Base-by-base conservation (phyloP, 2,888 invertebrate genomes). In the Morpho deidamia region DNA sequence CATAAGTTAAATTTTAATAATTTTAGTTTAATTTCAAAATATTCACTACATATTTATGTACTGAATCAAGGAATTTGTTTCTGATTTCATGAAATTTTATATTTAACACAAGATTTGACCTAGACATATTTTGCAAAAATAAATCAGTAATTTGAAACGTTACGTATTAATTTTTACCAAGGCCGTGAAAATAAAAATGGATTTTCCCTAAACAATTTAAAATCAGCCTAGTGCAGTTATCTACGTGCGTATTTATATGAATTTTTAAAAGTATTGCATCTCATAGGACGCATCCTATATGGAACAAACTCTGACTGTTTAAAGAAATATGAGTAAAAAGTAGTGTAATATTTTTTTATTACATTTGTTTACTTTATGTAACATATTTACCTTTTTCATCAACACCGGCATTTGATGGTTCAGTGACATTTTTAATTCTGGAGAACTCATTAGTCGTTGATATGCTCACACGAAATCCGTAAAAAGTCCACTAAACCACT, bases 361-460 rank as follows among this genome's bases (percentile, higher is more conserved):
- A 23, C 23, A n/a, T 37, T 37, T 37, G 8, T 37, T 37, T 37
- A 37, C n/a, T 37, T 7, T 37, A 3, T 37, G 37, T 3, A 37
- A 23, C 23, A 42, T 42, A 48, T 42, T 51, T 83, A 89, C 88
- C 88, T 89, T 80, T 65, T 87, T 81, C 65, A 87, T 76, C 59
- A 89, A 71, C 63, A 76, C 83, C 68, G 87, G 84, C 63, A 86
- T 77, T 72, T 83, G 83, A 60, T 78, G 84, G 62, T 87, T 87
- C 75, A 87, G 69, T 58, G 88, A 84, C 83, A 88, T 83, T 66
- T 84, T 81, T 60, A 82, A 65, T 67, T 80, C 78, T 10, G 81
- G 77, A 61, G 86, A 82, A 73, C 78, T 82, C 79, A 81, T 85
- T 62, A 50, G 42, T 14, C 7, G 7, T 8, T 8, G 42, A 11